A percentile compares a stretch with the other conserved stretches of the same genome.
phyloP scores from a whole-genome alignment of 2,888 invertebrate species.

The Lasius platythorax region DNA sequence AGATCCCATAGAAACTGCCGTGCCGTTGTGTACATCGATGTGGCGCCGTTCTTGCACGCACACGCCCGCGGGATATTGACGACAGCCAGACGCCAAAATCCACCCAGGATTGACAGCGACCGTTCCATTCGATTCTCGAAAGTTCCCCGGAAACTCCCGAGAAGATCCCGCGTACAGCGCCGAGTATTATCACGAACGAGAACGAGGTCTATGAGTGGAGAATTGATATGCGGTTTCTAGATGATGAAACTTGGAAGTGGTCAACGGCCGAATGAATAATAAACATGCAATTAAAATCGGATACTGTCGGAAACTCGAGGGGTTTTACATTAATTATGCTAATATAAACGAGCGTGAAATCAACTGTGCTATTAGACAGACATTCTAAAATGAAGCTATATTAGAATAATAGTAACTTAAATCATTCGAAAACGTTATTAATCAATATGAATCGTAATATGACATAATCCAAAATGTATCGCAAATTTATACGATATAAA shows the following conservation, averaged over 20 bases:
- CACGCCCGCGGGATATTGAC: constrained; percentile 56
- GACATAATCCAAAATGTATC: neutral
- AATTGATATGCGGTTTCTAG: constrained; percentile 24
- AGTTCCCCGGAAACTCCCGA: constrained; percentile 60
- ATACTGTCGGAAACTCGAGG: neutral
- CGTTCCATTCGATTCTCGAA: constrained; percentile 55
- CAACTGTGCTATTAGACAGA: neutral
- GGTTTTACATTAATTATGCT: constrained; percentile 19
- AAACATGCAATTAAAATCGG: constrained; percentile 34
- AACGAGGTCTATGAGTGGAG: neutral
- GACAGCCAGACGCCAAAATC: constrained; percentile 67
- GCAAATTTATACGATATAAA: neutral
- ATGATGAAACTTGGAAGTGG: constrained; percentile 17
- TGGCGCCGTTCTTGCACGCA: constrained; percentile 60
- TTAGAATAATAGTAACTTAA: neutral
- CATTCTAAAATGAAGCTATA: neutral
- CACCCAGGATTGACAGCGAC: constrained; percentile 63
- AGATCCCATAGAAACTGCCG: constrained; percentile 75
- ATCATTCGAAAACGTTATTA: neutral
- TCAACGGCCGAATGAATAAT: constrained; percentile 35
- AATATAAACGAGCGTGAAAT: neutral
- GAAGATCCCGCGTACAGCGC: constrained; percentile 25
- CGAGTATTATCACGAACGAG: constrained; percentile 19
- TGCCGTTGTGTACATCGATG: constrained; percentile 65
- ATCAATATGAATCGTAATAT: neutral